Evolutionary conservation across 2,113 vertebrate genomes (phyloP), one percentile per base, ranked within the genome.

Genomic region (Ondatra zibethicus): DNA sequence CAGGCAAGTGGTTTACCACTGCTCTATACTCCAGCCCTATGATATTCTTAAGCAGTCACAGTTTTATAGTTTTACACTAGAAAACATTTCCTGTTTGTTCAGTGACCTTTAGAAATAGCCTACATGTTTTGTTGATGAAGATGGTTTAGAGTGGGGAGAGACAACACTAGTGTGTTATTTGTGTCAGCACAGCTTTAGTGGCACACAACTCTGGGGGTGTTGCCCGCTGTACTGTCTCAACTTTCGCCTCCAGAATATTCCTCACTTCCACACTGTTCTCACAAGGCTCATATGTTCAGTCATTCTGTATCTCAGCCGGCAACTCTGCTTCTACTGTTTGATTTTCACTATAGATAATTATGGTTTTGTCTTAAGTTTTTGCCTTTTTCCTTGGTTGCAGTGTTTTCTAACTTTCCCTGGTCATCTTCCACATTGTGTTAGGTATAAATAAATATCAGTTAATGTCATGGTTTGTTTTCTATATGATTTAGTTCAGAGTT

Each of bases 381-480:
- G 29, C 14, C 21, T 87, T 82, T 86, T 86, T 8, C 45, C 33
- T 33, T 87, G 36, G 31, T 45, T 95, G 47, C 70, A 47, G 73
- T 93, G 39, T 55, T 31, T 47, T 77, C 27, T 65, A 45, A 6
- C 27, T 81, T 89, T 68, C 36, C 55, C 4, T 19, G 27, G 8
- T 89, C 29, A 7, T 52, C 27, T 29, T 90, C 19, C 10, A 42
- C 17, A 29, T 39, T 76, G 21, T 66, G 55, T 42, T 77, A 89
- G 50, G 72, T 96, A 88, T 31, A 94, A 91, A 66, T 90, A 94
- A 92, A 73, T 73, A 7, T 58, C 88, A 88, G 39, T 90, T 92
- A 63, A 94, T 80, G 77, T 55, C 11, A 39, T 87, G n/a, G 39
- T 85, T 91, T 76, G 85, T 72, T 63, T 91, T 94, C 84, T 89